Conservation (phyloP, 2,797 vertebrate species). For the Agapornis canus region DNA sequence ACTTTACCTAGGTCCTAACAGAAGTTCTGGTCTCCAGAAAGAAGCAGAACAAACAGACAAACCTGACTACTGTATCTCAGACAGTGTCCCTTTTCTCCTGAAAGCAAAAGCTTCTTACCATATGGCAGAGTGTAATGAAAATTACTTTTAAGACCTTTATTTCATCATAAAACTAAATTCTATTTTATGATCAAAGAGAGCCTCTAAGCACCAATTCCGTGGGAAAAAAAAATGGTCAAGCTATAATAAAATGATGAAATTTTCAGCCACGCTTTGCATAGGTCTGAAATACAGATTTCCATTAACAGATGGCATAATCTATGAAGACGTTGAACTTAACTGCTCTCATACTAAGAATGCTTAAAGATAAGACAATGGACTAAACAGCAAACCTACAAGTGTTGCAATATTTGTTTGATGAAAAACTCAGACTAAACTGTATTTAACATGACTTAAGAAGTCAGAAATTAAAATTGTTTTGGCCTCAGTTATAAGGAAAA, state of each 20-base stretch:
- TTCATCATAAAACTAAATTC: not conserved
- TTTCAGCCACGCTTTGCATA: not conserved
- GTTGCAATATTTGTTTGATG: slow-evolving; percentile 4
- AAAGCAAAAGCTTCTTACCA: not conserved
- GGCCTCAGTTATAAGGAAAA: slow-evolving; percentile 37
- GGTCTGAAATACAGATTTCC: not conserved
- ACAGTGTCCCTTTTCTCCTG: not conserved
- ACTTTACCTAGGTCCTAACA: not conserved
- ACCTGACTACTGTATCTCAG: not conserved
- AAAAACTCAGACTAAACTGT: not conserved
- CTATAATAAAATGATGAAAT: not conserved
- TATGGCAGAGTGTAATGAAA: not conserved
- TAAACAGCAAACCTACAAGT: slow-evolving; percentile 9
- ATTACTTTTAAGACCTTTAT: not conserved
- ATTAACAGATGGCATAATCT: slow-evolving; percentile 1
- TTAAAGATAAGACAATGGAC: not conserved
- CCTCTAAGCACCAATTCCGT: not conserved
- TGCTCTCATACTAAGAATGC: not conserved
- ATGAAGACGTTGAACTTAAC: not conserved
- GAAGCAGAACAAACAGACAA: not conserved
- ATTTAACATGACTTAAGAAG: slow-evolving; percentile 54
- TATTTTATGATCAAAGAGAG: not conserved
- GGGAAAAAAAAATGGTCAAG: not conserved
- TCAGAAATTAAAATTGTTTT: slow-evolving; percentile 56
- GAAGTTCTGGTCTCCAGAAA: not conserved